A percentile compares a stretch with the other conserved stretches of the same genome.
Conservation (phyloP, 2,113 vertebrate genomes). For the Chloebia gouldiae region DNA sequence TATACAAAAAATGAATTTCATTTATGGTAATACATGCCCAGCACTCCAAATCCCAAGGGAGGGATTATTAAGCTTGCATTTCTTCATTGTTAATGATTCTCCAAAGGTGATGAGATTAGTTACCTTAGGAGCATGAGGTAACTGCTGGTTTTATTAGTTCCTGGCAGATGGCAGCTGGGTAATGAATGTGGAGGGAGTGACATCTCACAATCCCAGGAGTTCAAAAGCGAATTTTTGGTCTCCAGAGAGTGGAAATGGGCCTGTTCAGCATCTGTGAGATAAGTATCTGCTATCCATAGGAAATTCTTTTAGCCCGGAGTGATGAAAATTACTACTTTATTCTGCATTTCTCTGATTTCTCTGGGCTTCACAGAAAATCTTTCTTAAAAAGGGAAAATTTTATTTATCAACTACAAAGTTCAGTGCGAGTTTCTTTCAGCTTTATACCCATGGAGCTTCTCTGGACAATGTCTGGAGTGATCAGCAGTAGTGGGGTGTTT, state of each 20-base stretch:
- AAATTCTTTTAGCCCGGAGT: neutral
- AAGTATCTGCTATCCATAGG: neutral
- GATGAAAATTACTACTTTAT: neutral
- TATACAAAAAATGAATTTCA: neutral
- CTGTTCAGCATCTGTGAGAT: neutral
- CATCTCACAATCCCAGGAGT: neutral
- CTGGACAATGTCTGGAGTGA: neutral
- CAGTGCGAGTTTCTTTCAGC: neutral
- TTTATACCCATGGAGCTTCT: neutral
- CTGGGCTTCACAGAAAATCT: neutral
- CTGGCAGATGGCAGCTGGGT: conserved; percentile 35
- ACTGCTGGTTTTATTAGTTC: neutral
- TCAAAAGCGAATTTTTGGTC: neutral
- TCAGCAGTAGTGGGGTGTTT: neutral
- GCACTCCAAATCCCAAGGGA: neutral
- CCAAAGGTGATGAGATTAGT: conserved; percentile 32
- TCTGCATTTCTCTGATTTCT: neutral
- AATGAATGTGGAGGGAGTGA: conserved; percentile 25
- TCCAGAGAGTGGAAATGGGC: neutral
- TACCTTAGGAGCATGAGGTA: conserved; percentile 9
- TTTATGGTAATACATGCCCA: neutral
- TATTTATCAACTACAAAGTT: neutral
- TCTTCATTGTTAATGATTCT: neutral
- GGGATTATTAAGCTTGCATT: neutral
- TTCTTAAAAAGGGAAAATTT: neutral